Conservation (phyloP, 2,888 invertebrate species). For the Thalpophila matura region DNA sequence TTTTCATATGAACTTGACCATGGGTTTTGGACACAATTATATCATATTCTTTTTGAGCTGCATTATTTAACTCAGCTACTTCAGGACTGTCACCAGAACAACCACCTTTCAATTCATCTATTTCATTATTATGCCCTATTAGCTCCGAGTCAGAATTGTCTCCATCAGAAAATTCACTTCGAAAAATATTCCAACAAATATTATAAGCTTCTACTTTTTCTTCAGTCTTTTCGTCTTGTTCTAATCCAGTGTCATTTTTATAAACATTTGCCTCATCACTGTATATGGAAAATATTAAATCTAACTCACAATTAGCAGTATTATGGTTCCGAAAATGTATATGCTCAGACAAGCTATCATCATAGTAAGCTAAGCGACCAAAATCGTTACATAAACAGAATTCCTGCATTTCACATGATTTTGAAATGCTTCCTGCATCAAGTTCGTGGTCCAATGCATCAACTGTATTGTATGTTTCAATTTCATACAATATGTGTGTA, state of each 20-base stretch:
- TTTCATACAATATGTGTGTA: conserved; percentile 28
- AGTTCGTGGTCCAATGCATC: conserved; percentile 29
- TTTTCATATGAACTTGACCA: conserved; percentile 15
- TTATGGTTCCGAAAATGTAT: conserved; percentile 78
- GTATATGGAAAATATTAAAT: conserved; percentile 76
- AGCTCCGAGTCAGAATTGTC: conserved; percentile 11
- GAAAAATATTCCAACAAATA: conserved; percentile 61
- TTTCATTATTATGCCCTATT: conserved; percentile 4
- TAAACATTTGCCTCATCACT: conserved; percentile 61
- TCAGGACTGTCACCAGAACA: background rate
- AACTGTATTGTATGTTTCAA: conserved; percentile 19
- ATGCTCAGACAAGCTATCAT: conserved; percentile 75
- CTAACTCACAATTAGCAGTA: conserved; percentile 62
- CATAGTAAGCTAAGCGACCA: conserved; percentile 74
- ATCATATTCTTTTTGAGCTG: conserved; percentile 11
- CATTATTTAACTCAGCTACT: conserved; percentile 7
- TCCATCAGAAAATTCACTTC: conserved; percentile 25
- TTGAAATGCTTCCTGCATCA: conserved; percentile 35
- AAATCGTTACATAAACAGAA: conserved; percentile 83
- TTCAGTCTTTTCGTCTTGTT: conserved; percentile 45
- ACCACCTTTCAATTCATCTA: conserved; percentile 10
- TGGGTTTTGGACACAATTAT: background rate
- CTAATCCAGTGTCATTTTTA: conserved; percentile 39
- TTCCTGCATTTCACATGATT: conserved; percentile 48
- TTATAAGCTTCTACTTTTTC: conserved; percentile 36